Percentiles rank a stretch among this genome's conserved stretches.
These are phyloP conservation scores for Enteromius radiatus DNA, from an alignment of 2,797 vertebrate species.

Conservation along the genomic window DNA sequence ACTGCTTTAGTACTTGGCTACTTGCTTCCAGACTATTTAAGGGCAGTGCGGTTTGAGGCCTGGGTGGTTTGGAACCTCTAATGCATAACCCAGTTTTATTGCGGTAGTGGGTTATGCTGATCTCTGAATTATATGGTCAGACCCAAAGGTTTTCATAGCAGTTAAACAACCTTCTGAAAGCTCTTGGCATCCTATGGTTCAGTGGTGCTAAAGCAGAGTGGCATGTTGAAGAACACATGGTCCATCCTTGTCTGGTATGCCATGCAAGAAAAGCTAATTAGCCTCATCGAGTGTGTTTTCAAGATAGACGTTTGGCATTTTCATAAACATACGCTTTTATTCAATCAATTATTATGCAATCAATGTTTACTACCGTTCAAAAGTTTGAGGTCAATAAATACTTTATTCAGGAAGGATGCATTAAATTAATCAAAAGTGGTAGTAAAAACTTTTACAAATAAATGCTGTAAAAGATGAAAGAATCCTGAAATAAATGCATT, in stretches of 20 bases:
- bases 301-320: not conserved
- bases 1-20: slow-evolving; percentile 8
- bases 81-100: slow-evolving; percentile 40
- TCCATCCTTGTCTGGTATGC: slow-evolving; percentile 1
- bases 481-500: not conserved
- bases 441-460: no score
- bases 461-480: no score
- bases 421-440: not conserved
- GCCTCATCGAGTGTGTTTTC: not conserved
- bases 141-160: slow-evolving; percentile 34
- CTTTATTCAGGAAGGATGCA: not conserved
- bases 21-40: slow-evolving; percentile 28
- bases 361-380: not conserved
- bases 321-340: not conserved
- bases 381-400: not conserved
- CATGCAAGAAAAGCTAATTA: not conserved
- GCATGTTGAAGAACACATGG: slow-evolving; percentile 15
- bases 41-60: slow-evolving; percentile 27
- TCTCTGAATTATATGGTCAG: slow-evolving; percentile 28
- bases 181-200: not conserved
- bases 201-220: not conserved
- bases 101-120: slow-evolving; percentile 28
- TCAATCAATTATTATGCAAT: not conserved
- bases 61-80: slow-evolving; percentile 40
- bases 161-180: slow-evolving; percentile 18